Percentiles rank a stretch among this genome's conserved stretches.
Conservation (phyloP, 2,888 invertebrate genomes). For the Drosophila nr. fundita region DNA sequence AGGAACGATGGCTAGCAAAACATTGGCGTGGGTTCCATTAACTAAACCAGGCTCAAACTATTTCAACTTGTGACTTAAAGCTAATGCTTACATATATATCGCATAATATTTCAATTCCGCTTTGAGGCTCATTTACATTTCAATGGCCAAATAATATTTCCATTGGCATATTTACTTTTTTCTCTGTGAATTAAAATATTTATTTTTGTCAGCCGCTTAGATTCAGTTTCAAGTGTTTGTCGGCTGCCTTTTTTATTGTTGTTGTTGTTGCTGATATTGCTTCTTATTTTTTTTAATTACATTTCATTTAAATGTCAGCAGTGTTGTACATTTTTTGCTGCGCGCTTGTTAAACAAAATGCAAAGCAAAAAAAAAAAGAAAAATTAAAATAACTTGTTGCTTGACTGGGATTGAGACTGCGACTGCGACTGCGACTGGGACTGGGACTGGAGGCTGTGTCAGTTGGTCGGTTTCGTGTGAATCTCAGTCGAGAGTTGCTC, state of each 20-base stretch:
- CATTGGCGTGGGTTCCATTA: constrained; percentile 35
- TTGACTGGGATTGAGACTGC: constrained; percentile 27
- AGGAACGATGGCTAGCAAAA: constrained; percentile 14
- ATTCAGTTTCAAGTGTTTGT: constrained; percentile 51
- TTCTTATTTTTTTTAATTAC: constrained; percentile 64
- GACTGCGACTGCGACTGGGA: constrained; percentile 12
- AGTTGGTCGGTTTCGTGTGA: constrained; percentile 49
- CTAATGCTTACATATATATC: not conserved
- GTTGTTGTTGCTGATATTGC: constrained; percentile 13
- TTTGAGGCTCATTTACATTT: constrained; percentile 6
- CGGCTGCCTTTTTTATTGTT: constrained; percentile 29
- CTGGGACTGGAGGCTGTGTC: constrained; percentile 33
- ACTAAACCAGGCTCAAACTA: constrained; percentile 4
- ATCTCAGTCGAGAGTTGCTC: constrained; percentile 30
- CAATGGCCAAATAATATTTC: constrained; percentile 20
- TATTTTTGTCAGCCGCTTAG: constrained; percentile 45
- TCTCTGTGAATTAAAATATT: constrained; percentile 37
- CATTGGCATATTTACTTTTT: constrained; percentile 19
- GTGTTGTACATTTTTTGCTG: constrained; percentile 51
- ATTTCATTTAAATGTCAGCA: constrained; percentile 79
- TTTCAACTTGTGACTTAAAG: not conserved
- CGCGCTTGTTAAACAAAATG: constrained; percentile 63
- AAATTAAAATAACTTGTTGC: constrained; percentile 60
- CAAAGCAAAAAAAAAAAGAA: constrained; percentile 36
- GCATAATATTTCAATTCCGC: not conserved